Percentiles rank a stretch among this genome's conserved stretches.
Conservation (phyloP, 2,113 vertebrate genomes). For the Struthio camelus region DNA sequence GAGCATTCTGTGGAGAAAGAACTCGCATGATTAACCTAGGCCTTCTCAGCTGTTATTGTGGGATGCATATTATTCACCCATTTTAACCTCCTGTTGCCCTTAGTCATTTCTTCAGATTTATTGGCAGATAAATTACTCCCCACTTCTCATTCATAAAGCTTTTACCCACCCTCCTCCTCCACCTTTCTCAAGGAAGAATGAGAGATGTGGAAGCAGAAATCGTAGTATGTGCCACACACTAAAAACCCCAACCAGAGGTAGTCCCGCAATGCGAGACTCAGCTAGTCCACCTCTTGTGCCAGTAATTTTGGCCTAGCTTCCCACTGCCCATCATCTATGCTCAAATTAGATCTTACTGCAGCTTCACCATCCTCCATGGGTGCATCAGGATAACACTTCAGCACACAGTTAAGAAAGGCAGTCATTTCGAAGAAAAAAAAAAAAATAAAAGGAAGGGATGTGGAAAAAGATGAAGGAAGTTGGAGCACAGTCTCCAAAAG, state of each 20-base stretch:
- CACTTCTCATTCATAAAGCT: background rate
- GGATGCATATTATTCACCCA: background rate
- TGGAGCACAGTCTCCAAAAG: background rate
- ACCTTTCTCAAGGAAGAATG: background rate
- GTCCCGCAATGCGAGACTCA: background rate
- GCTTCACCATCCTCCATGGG: background rate
- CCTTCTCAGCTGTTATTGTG: background rate
- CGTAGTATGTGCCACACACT: rapidly evolving
- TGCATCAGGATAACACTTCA: background rate
- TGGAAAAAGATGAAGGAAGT: background rate
- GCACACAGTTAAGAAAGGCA: rapidly evolving
- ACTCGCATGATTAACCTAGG: rapidly evolving
- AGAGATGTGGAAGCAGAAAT: background rate
- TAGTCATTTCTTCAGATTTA: background rate
- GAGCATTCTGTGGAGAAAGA: background rate
- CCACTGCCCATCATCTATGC: background rate
- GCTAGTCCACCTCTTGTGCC: background rate
- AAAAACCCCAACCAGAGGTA: background rate
- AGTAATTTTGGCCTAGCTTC: background rate
- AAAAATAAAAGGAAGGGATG: background rate
- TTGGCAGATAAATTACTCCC: background rate
- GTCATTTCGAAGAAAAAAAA: background rate
- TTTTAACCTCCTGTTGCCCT: background rate
- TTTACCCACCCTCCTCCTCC: background rate
- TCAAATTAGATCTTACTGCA: background rate